Conservation (phyloP, 2,113 vertebrate genomes). For the Vidua chalybeata region DNA sequence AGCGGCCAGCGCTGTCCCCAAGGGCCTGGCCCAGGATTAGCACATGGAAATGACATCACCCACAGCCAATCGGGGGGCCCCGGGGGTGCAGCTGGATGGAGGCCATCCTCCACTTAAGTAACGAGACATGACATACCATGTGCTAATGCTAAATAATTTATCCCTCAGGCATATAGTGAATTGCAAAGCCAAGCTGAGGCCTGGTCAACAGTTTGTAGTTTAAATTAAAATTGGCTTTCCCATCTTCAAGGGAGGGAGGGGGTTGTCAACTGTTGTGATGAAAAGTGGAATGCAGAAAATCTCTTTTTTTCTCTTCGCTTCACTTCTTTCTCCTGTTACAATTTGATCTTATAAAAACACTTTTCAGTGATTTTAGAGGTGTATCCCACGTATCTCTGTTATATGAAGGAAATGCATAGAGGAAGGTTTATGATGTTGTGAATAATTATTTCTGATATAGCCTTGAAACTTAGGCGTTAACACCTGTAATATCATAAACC, state of each 20-base stretch:
- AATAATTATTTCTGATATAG: neutral
- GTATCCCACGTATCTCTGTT: neutral
- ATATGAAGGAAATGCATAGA: neutral
- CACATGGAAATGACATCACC: slow-evolving; percentile 69
- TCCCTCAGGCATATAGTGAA: slow-evolving; percentile 53
- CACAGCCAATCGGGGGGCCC: slow-evolving; percentile 36
- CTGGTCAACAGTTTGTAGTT: slow-evolving; percentile 62
- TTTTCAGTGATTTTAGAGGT: neutral
- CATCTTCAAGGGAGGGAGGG: neutral
- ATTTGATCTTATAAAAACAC: neutral
- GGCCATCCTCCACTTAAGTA: slow-evolving; percentile 65
- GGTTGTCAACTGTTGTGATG: neutral
- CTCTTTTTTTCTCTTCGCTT: fast-evolving
- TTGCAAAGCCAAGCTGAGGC: slow-evolving; percentile 50
- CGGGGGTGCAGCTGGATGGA: slow-evolving; percentile 52
- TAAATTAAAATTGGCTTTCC: slow-evolving; percentile 61
- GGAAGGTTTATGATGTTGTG: neutral
- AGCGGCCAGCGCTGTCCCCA: neutral
- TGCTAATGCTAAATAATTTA: slow-evolving; percentile 69
- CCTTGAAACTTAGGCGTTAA: neutral
- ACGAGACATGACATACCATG: slow-evolving; percentile 63
- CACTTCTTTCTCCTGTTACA: neutral
- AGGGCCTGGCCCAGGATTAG: slow-evolving; percentile 31
- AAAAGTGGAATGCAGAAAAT: neutral
- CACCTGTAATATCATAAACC: neutral